Evolutionary conservation across 2,113 vertebrate genomes (phyloP), one percentile per base, ranked within the genome.

Genomic region (Centropristis striata): DNA sequence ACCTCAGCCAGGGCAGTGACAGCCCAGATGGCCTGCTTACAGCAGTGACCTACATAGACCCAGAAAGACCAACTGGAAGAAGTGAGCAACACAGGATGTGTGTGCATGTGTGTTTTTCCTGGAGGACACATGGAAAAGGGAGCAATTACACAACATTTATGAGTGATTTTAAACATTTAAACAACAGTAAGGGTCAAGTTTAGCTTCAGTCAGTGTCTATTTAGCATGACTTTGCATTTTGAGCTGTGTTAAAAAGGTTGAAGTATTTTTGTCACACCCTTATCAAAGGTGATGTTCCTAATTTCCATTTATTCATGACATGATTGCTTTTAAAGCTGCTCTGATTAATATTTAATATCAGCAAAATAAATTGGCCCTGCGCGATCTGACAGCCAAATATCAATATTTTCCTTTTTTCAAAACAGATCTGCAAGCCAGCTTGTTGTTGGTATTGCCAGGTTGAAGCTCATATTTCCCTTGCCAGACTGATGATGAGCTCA

Each of bases 31-130:
- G 79, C 36, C 64, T 84, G 75, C 74, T 82, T 50, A 74, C 58
- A 79, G 67, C 71, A 63, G 14, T 86, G 89, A 86, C 89, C 89
- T 80, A 89, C 66, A 88, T 88, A 77, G 64, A 80, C 65, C 42
- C 28, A 86, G 14, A 54, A 72, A 77, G 47, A 78, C 73, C 46
- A 49, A 80, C 32, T 58, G 65, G 50, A 75, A 71, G 65, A 81
- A 72, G 12, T 47, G 66, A 80, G 78, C 39, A 44, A 32, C 59
- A 51, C 47, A 51, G 47, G 13, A 4, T 25, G 42, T 76, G 55
- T 27, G 61, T 73, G 37, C 36, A 23, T 53, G 60, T 76, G 55
- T 63, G 18, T 70, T 2, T 70, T 78, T 80, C 78, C 84, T 75
- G 54, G 36, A 85, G 76, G 60, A 81, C 63, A 47, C 12, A 39